Base-by-base conservation (phyloP, 2,113 vertebrate species). In the Drymodes brunneopygia region DNA sequence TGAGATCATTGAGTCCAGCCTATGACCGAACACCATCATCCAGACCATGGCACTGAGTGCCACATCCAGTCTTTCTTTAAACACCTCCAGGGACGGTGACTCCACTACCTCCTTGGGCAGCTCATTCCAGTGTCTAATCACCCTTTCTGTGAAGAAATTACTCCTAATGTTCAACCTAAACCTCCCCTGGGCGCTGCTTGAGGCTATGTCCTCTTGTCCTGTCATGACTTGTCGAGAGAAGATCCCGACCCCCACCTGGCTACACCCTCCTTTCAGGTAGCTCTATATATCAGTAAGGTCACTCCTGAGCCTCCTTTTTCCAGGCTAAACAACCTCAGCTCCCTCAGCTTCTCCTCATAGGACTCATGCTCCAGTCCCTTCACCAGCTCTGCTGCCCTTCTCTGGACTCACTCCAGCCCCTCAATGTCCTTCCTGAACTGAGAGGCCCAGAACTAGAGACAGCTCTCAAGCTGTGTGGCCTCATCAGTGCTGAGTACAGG, bases 1-100 rank as follows among this genome's bases (percentile, higher is more conserved):
- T 54, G 47, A 53, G 19, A 29, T 12, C 47, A 38, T 45, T 0
- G 4, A 61, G 23, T 70, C n/a, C 8, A 12, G 5, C 23, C 54
- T 28, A 4, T 33, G 33, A 19, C 38, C 0, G 0, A 45, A 16
- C 38, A 15, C 22, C 23, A 19, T 3, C 19, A 2, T 6, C 42
- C 18, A 31, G 21, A 42, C 5, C 27, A 12, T 10, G 10, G 27
- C 35, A 9, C 27, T 28, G 28, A 36, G 36, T 16, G 15, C 12
- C 18, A 9, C 1, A 0, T 45, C 19, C 44, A 28, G 60, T 44
- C 23, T 65, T 42, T 18, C 40, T 40, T 57, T 35, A 31, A 64
- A 38, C 12, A n/a, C 7, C 8, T 51, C 15, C 19, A n/a, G 9
- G 22, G 2, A 29, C 0, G 0, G 27, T 60, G 77, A 45, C 6